Base-by-base conservation (phyloP, 2,888 invertebrate genomes). In the Glyphotaelius pellucidus region DNA sequence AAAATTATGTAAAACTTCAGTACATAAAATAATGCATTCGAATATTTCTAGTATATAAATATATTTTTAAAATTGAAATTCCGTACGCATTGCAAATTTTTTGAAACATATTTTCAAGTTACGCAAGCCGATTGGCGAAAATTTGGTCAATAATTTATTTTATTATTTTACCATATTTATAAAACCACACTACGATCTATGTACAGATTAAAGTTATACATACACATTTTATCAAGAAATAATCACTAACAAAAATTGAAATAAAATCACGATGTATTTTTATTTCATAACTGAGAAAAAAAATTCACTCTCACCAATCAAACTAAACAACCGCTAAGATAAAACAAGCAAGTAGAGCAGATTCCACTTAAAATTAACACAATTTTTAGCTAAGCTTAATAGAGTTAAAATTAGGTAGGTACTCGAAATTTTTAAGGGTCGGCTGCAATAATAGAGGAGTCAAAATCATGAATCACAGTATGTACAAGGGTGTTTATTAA, bases 61-160 rank as follows among this genome's bases (percentile, higher is more conserved):
- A 88, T 67, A 67, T 31, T 67, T 87, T 88, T 67, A 67, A 52
- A 42, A 86, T 88, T 88, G 67, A 67, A 90, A 90, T 90, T 90
- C 85, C 85, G 47, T 90, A 85, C 84, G 85, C 90, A 90, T 90
- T 91, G 89, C 79, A 81, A 88, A 67, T 67, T 67, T 52, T 87
- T 88, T 47, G 42, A 86, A 86, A 35, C 35, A n/a, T 47, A 86
- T 86, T 86, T 86, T 86, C 86, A 86, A 38, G 38, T 86, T 86
- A 42, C 47, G 86, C 86, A 30, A 86, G 86, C 86, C 86, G 38
- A 42, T 86, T 86, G 86, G 86, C 86, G 86, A 38, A 42, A 38
- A 42, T 86, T 86, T 86, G 86, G 86, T 86, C 86, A 38, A 38
- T 47, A 38, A 86, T 38, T 67, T n/a, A 67, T 67, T 67, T 67